Evolutionary conservation across 2,113 vertebrate species (phyloP), one percentile per base, ranked within the genome.

Genomic region (Pongo pygmaeus): DNA sequence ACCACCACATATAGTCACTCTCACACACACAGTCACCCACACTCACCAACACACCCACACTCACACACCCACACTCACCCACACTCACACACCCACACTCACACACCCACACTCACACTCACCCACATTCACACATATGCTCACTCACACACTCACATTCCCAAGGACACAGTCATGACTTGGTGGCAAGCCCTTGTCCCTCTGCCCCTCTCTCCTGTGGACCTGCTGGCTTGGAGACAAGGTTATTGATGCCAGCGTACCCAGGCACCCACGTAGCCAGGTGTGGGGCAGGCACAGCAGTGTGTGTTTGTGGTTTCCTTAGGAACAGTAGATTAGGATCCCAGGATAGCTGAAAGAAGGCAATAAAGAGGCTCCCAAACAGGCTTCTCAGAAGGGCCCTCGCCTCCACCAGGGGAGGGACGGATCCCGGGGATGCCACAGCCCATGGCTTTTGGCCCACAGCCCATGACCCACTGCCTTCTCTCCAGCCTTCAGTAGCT

Each of bases 301-400:
- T 98, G 84, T 97, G 98, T 98, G 97, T 97, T 97, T 98, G 84
- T 35, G 57, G 61, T 97, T 5, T 64, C 93, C 94, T 48, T 97
- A 92, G 97, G 77, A 81, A 97, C 87, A 0, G 43, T 12, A 77
- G 91, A 67, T 78, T 32, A 50, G 87, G 91, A 52, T 78, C 32
- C 32, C 27, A 11, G 55, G 7, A n/a, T 38, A 91, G 79, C 61
- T 3, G 6, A 5, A 22, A 32, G 12, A 16, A 22, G 27, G 79
- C 74, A 84, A 79, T 93, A 94, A 96, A 93, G 35, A 46, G 30
- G 4, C 22, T 43, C 7, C 40, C 3, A 35, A 9, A 25, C 18
- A 0, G 10, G 61, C 35, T 18, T 74, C 30, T 17, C 1, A 5
- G 50, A 43, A 40, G 25, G n/a, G 80, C 81, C 70, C 43, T 87